Percentiles rank a stretch among this genome's conserved stretches.
These are phyloP conservation scores for Procambarus virginalis DNA, from an alignment of 1,140 invertebrate genomes.

Conservation along the genomic window DNA sequence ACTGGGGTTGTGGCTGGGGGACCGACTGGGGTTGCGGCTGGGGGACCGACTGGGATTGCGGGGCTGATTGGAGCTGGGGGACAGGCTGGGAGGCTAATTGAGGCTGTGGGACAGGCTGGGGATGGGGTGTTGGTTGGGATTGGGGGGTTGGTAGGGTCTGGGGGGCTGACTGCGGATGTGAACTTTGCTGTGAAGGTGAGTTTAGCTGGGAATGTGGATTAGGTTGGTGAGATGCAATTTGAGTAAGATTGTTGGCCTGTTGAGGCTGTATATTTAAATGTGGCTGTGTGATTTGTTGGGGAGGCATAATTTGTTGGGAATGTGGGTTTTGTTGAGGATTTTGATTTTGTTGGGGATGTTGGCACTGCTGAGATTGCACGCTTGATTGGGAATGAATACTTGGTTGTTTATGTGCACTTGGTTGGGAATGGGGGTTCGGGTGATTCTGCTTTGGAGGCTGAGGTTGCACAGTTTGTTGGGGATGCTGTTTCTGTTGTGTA, in stretches of 20 bases:
- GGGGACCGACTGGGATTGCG: constrained; percentile 25
- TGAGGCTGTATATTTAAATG: neutral
- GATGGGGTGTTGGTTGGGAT: neutral
- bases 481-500: constrained; percentile 5
- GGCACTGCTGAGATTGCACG: neutral
- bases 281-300: neutral
- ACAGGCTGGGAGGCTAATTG: neutral
- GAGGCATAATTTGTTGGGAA: neutral
- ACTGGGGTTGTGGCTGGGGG: neutral
- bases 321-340: neutral
- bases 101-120: neutral
- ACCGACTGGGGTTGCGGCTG: neutral
- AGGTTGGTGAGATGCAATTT: constrained; percentile 7
- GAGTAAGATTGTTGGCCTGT: neutral
- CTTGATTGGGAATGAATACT: neutral
- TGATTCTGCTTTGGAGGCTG: constrained; percentile 21
- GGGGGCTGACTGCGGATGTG: neutral
- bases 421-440: constrained; percentile 14
- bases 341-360: neutral
- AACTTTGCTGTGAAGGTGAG: constrained; percentile 1
- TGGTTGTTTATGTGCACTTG: neutral
- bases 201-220: neutral
- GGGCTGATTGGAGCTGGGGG: neutral
- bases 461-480: constrained; percentile 14
- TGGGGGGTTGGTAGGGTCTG: neutral